Conservation (phyloP, 1,140 invertebrate genomes). For the Hyphantria cunea region DNA sequence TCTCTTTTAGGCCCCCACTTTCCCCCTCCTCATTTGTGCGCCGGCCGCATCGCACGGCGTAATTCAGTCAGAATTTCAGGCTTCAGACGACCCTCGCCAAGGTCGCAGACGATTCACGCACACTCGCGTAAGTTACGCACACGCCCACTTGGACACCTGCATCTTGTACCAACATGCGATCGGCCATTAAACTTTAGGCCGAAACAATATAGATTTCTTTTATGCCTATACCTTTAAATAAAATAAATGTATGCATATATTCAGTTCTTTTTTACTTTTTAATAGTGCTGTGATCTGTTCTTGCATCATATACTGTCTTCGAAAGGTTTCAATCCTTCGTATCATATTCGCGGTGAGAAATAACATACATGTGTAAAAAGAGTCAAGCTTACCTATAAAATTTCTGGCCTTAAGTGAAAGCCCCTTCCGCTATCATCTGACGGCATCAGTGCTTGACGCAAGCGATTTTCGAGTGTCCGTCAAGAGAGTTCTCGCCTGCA, state of each 20-base stretch:
- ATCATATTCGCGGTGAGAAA: no score
- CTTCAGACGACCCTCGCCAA: constrained; percentile 67
- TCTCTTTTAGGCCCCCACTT: constrained; percentile 20
- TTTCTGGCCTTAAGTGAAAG: not conserved
- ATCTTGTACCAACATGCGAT: constrained; percentile 25
- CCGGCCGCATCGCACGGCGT: constrained; percentile 37
- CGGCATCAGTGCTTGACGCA: constrained; percentile 33
- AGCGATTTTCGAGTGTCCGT: constrained; percentile 23
- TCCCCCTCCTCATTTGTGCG: constrained; percentile 30
- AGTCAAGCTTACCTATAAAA: no score
- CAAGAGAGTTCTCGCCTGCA: constrained; percentile 24
- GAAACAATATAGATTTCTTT: constrained; percentile 14
- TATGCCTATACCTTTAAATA: not conserved
- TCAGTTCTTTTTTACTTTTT: no score
- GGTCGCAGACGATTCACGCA: constrained; percentile 67
- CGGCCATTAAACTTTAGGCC: constrained; percentile 44
- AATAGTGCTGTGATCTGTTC: no score
- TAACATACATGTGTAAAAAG: not conserved
- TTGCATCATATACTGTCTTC: no score
- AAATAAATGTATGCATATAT: not conserved
- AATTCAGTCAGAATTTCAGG: constrained; percentile 54
- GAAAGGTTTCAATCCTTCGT: no score
- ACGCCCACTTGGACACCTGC: constrained; percentile 44
- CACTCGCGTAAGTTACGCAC: constrained; percentile 40
- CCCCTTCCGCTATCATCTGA: constrained; percentile 23